These are phyloP conservation scores for Hyles vespertilio DNA, from an alignment of 1,140 invertebrate genomes.

Conservation along the genomic window DNA sequence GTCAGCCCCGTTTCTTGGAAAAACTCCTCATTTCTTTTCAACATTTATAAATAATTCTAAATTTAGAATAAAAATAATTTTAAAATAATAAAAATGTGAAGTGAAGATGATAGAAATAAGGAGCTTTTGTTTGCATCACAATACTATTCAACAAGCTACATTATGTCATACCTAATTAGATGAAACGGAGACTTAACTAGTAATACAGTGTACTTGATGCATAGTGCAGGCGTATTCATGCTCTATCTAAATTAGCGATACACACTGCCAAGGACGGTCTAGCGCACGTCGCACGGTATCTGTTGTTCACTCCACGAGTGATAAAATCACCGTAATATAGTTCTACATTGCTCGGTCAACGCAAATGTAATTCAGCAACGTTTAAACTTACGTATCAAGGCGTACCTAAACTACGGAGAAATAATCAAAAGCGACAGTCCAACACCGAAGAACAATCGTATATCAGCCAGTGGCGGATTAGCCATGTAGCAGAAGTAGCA, in stretches of 20 bases:
- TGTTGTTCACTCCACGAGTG: too few relatives aligned
- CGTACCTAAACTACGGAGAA: too few relatives aligned
- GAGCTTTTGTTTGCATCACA: conserved; percentile 9
- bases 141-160: conserved; percentile 10
- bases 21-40: conserved; percentile 22
- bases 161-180: neutral
- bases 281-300: too few relatives aligned
- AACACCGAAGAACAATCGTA: conserved; percentile 1
- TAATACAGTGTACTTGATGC: neutral
- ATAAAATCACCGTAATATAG: too few relatives aligned
- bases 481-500: too few relatives aligned
- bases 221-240: conserved; percentile 6
- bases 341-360: too few relatives aligned
- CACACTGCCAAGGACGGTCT: too few relatives aligned
- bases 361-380: too few relatives aligned
- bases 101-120: conserved; percentile 7
- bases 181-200: conserved; percentile 12
- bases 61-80: neutral
- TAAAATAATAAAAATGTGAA: conserved; percentile 4
- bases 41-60: conserved; percentile 1
- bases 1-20: conserved; percentile 28
- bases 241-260: neutral
- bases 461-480: too few relatives aligned
- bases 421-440: neutral
- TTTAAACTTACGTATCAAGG: too few relatives aligned